Conservation (phyloP, 1,140 invertebrate species). For the Trichonephila inaurata region DNA sequence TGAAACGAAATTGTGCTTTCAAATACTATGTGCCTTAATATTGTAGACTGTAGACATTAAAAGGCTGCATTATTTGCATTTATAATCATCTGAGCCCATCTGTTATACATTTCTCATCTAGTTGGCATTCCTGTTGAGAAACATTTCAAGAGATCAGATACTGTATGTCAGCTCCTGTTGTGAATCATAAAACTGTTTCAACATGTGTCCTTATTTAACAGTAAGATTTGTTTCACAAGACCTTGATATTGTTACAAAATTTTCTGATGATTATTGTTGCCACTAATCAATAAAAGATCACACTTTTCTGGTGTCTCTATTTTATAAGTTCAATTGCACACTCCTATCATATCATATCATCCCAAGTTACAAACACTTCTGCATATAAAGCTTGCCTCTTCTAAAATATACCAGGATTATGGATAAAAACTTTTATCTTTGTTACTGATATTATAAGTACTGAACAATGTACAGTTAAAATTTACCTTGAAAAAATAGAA, state of each 20-base stretch:
- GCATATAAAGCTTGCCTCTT: too few species aligned
- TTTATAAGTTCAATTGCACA: not conserved
- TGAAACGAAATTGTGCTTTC: not conserved
- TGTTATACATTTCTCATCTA: slow-evolving; percentile 29
- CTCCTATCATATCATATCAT: not conserved
- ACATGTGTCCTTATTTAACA: slow-evolving; percentile 44
- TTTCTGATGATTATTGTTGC: slow-evolving; percentile 27
- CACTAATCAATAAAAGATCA: slow-evolving; percentile 34
- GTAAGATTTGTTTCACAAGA: slow-evolving; percentile 6
- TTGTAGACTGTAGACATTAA: not conserved
- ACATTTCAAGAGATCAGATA: not conserved
- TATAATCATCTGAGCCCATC: slow-evolving; percentile 10
- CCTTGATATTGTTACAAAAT: slow-evolving; percentile 37
- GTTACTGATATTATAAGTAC: too few species aligned
- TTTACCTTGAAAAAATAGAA: too few species aligned
- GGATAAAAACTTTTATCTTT: too few species aligned
- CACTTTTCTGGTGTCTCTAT: slow-evolving; percentile 19
- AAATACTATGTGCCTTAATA: slow-evolving; percentile 31
- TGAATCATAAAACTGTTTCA: not conserved
- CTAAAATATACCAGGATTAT: too few species aligned
- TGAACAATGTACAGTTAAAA: too few species aligned
- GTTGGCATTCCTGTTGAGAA: slow-evolving; percentile 37
- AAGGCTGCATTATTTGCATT: slow-evolving; percentile 23
- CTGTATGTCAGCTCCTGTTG: slow-evolving; percentile 4
- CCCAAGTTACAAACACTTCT: too few species aligned